Percentiles rank a stretch among this genome's conserved stretches.
These are phyloP conservation scores for Ibycter americanus DNA, from an alignment of 2,797 vertebrate species.

Conservation along the genomic window DNA sequence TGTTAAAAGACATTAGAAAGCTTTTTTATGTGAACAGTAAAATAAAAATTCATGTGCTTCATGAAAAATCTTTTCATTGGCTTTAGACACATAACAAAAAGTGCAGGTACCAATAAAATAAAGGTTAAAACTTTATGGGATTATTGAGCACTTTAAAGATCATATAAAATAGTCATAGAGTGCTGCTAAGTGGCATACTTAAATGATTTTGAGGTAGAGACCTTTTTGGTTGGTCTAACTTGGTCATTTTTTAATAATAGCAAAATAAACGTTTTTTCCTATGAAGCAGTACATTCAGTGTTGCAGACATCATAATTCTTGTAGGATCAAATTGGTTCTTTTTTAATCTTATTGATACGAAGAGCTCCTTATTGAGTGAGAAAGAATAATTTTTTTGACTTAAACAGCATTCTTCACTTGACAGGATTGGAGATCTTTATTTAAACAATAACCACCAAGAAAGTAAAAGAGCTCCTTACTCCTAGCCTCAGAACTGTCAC, in stretches of 20 bases:
- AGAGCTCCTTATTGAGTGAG: not conserved
- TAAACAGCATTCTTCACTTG: not conserved
- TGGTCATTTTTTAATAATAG: not conserved
- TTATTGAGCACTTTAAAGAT: conserved; percentile 10
- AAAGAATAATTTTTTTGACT: not conserved
- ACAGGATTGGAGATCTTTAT: not conserved
- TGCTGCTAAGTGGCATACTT: not conserved
- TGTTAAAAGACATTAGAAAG: not conserved
- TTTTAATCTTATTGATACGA: not conserved
- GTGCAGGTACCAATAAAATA: conserved; percentile 7
- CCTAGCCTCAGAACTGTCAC: not conserved
- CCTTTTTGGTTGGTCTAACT: not conserved
- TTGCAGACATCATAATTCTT: not conserved
- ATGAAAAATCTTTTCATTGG: conserved; percentile 4
- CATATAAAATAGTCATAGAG: not conserved
- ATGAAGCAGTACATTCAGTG: not conserved
- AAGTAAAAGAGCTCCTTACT: not conserved
- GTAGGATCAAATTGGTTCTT: not conserved
- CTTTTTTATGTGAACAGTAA: conserved; percentile 34
- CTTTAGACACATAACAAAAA: not conserved
- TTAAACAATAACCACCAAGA: not conserved
- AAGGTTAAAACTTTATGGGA: conserved; percentile 23
- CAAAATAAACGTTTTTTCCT: not conserved
- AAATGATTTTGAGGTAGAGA: not conserved
- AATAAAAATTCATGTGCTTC: conserved; percentile 1